Evolutionary conservation across 2,797 vertebrate genomes (phyloP).

Genomic region (Hephaestus fuliginosus): DNA sequence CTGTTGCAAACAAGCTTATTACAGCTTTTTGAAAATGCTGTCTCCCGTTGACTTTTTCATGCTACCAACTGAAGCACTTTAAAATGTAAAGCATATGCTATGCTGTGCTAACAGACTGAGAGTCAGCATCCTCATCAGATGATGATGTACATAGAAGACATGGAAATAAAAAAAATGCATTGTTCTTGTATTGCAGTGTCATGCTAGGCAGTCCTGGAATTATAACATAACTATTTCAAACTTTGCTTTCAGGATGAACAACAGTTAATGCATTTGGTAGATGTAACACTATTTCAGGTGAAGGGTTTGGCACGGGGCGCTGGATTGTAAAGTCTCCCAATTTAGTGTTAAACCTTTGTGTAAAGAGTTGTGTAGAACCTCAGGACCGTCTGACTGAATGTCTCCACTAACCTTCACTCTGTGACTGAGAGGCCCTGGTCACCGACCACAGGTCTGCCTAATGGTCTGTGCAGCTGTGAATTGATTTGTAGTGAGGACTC

Average conservation of each 20-base stretch:
- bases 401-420: slow-evolving; percentile 2
- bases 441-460: slow-evolving; percentile 30
- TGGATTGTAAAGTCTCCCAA: background rate
- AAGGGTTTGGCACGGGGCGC: background rate
- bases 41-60: background rate
- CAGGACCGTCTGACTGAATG: background rate
- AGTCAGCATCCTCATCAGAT: background rate
- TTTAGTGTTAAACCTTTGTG: background rate
- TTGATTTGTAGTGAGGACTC: slow-evolving; percentile 51
- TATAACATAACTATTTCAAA: too few species aligned
- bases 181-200: background rate
- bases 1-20: background rate
- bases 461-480: slow-evolving; percentile 64
- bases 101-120: background rate
- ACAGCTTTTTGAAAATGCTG: background rate
- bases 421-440: slow-evolving; percentile 2
- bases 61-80: background rate
- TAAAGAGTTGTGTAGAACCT: background rate
- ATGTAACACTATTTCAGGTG: background rate
- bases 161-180: too few species aligned
- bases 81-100: background rate
- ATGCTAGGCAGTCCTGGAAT: too few species aligned
- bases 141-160: background rate
- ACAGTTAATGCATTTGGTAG: too few species aligned
- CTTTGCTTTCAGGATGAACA: too few species aligned